Conservation (phyloP, 2,113 vertebrate genomes). For the Psilopogon haemacephalus region DNA sequence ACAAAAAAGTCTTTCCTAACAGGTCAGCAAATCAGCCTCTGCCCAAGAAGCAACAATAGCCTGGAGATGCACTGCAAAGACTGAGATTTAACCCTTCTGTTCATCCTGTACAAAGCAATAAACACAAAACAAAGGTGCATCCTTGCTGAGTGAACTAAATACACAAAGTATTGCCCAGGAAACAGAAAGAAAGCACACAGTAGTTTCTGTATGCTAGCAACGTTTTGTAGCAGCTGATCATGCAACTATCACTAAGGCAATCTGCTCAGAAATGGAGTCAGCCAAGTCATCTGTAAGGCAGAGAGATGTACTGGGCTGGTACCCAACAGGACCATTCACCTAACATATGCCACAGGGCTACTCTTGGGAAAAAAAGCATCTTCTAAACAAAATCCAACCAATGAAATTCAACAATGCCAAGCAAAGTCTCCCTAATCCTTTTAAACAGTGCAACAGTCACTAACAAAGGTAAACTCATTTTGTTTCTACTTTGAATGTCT, state of each 20-base stretch:
- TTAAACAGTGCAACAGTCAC: not conserved
- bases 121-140: not conserved
- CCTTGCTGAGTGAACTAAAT: not conserved
- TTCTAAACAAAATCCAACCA: not conserved
- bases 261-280: not conserved
- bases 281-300: not conserved
- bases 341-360: not conserved
- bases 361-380: not conserved
- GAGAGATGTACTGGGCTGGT: not conserved
- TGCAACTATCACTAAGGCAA: not conserved
- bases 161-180: not conserved
- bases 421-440: not conserved
- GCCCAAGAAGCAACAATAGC: not conserved
- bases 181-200: not conserved
- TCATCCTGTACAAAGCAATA: accelerated
- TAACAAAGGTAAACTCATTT: not conserved
- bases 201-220: not conserved
- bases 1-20: not conserved
- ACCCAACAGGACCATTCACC: not conserved
- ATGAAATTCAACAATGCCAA: not conserved
- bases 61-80: not conserved
- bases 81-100: not conserved
- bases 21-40: not conserved
- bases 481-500: not conserved
- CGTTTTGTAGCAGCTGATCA: not conserved